These are phyloP conservation scores for Drosophila ficusphila DNA, from an alignment of 1,140 invertebrate species.

Conservation along the genomic window DNA sequence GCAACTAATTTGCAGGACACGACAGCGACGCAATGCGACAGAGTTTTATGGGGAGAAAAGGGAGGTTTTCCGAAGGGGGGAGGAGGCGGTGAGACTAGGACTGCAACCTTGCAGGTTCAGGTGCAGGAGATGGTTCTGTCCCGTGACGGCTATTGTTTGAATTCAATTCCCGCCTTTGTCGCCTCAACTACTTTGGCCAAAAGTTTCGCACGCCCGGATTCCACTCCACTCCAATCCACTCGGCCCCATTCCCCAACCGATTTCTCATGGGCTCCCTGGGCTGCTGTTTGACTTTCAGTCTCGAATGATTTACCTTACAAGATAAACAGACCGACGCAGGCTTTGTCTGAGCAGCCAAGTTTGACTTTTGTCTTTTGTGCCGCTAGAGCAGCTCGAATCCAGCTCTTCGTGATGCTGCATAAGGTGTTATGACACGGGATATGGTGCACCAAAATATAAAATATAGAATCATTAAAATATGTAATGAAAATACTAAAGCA, in stretches of 20 bases:
- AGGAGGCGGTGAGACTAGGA: background rate
- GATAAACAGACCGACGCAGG: conserved; percentile 70
- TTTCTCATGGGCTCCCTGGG: conserved; percentile 13
- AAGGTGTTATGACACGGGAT: conserved; percentile 3
- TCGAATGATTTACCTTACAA: conserved; percentile 82
- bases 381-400: background rate
- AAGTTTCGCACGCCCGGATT: conserved; percentile 46
- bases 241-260: background rate
- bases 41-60: conserved; percentile 9
- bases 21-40: conserved; percentile 65
- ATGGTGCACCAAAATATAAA: background rate
- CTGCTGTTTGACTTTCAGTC: conserved; percentile 80
- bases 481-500: too few species aligned
- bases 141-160: conserved; percentile 76
- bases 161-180: conserved; percentile 81
- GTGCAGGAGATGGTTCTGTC: conserved; percentile 25
- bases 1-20: conserved; percentile 75
- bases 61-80: too few species aligned
- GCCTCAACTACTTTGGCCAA: conserved; percentile 78
- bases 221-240: background rate
- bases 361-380: conserved; percentile 74
- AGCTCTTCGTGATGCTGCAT: background rate
- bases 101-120: background rate
- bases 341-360: conserved; percentile 70
- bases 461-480: background rate